Evolutionary conservation across 2,113 vertebrate genomes (phyloP), one percentile per base, ranked within the genome.

Genomic region (Ceratotherium simum): DNA sequence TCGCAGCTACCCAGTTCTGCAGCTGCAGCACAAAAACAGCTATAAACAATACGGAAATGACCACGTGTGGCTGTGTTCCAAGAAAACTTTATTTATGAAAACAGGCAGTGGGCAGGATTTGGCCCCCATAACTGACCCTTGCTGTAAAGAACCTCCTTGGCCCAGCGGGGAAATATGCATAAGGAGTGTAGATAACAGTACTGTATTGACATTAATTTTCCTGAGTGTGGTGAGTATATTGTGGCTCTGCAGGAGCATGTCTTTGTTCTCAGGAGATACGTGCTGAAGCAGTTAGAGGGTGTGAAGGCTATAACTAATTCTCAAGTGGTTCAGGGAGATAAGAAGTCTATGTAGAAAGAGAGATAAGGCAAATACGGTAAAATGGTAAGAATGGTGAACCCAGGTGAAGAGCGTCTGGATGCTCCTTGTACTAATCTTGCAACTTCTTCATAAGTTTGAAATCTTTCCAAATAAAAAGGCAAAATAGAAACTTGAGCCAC

Each of bases 41-140:
- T 25, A 81, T 65, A 78, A 86, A 93, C n/a, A 73, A 88, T 16
- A 89, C 7, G 3, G 29, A 89, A 90, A n/a, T 42, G 56, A 51
- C 33, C 3, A 14, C 73, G 33, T 0, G 0, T 33, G 25, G n/a
- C 72, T 89, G 31, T 33, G 9, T 81, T 89, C n/a, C 76, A 93
- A 93, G 60, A 82, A 70, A 95, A 88, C 58, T 97, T 91, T 70
- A 36, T 73, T 88, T 76, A 79, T 2, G n/a, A 86, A 82, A 89
- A 79, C 12, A 82, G 62, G 48, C 17, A 42, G 39, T 0, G 0
- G 73, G 75, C n/a, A 58, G n/a, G 69, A 65, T n/a, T 39, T 92
- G 75, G 51, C 14, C 56, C 73, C 58, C n/a, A 10, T 2, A 83
- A 54, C 46, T 7, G 29, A 80, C 12, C 29, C 29, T 39, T 56